A percentile compares a stretch with the other conserved stretches of the same genome.
phyloP scores from a whole-genome alignment of 1,140 invertebrate genomes.

The Radopholus similis region DNA sequence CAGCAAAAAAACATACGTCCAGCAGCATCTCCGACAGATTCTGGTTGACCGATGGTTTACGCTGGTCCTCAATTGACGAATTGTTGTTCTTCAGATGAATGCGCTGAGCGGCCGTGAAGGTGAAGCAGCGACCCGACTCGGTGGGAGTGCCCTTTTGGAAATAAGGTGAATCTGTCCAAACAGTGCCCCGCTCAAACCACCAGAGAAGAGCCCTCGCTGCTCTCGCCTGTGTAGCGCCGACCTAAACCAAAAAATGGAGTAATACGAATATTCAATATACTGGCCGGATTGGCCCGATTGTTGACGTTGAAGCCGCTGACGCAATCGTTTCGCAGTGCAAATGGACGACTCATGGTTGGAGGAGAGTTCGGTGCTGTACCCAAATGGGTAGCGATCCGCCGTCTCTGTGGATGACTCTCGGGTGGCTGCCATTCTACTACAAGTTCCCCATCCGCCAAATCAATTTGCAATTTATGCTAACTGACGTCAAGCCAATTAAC shows the following conservation, averaged over 20 bases:
- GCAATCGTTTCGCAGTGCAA: conserved; percentile 54
- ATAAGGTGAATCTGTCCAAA: no score
- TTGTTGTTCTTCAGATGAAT: conserved; percentile 29
- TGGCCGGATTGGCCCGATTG: conserved; percentile 58
- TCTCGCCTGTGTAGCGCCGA: conserved; percentile 57
- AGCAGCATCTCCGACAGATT: conserved; percentile 59
- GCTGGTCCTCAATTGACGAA: conserved; percentile 37
- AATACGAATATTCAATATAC: not conserved
- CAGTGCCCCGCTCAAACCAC: conserved; percentile 27
- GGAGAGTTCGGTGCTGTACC: conserved; percentile 57
- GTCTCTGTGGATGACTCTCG: conserved; percentile 58
- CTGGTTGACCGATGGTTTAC: conserved; percentile 59
- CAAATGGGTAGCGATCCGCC: conserved; percentile 53
- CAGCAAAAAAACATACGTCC: conserved; percentile 57
- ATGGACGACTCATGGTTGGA: conserved; percentile 55
- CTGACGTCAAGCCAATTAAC: no score
- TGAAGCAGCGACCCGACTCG: conserved; percentile 59
- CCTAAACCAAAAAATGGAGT: conserved; percentile 35
- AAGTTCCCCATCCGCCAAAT: not conserved
- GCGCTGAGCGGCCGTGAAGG: conserved; percentile 52
- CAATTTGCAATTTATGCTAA: no score
- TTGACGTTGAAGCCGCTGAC: conserved; percentile 55
- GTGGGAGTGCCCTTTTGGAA: conserved; percentile 49
- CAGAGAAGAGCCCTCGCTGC: conserved; percentile 56
- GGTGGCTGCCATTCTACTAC: conserved; percentile 37